phyloP scores from a whole-genome alignment of 2,113 vertebrate species.

The Ceyx cyanopectus region DNA sequence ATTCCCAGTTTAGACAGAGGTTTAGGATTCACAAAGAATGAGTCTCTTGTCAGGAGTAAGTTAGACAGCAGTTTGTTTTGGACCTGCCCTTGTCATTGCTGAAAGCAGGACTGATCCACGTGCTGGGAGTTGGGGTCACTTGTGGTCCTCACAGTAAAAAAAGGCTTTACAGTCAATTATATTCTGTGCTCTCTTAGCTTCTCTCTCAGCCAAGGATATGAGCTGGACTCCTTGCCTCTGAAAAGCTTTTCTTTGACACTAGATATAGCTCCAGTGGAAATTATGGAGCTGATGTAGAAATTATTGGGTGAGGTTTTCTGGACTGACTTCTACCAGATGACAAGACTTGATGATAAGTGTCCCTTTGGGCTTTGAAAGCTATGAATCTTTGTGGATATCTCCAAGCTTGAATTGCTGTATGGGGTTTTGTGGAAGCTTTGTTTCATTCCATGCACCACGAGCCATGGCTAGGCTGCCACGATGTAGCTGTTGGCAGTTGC shows the following conservation, averaged over 20 bases:
- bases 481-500: background rate
- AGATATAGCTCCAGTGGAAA: conserved; percentile 24
- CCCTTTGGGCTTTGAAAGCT: conserved; percentile 11
- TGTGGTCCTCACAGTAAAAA: background rate
- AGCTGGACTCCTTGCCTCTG: background rate
- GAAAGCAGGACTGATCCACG: background rate
- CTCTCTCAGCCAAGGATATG: background rate
- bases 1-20: conserved; percentile 34
- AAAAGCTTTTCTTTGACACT: conserved; percentile 7
- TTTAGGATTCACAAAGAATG: conserved; percentile 49
- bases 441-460: background rate
- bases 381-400: background rate
- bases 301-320: conserved; percentile 62
- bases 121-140: background rate
- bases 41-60: conserved; percentile 19
- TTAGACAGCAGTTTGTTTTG: conserved; percentile 1
- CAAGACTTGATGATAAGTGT: conserved; percentile 29
- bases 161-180: background rate
- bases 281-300: conserved; percentile 50
- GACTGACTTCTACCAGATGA: conserved; percentile 15
- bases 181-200: background rate
- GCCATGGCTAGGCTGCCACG: background rate
- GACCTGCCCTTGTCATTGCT: conserved; percentile 3
- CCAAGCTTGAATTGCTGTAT: background rate
- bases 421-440: background rate